A percentile compares a stretch with the other conserved stretches of the same genome.
phyloP scores from a whole-genome alignment of 2,888 invertebrate species.

The Coleophora deauratella region DNA sequence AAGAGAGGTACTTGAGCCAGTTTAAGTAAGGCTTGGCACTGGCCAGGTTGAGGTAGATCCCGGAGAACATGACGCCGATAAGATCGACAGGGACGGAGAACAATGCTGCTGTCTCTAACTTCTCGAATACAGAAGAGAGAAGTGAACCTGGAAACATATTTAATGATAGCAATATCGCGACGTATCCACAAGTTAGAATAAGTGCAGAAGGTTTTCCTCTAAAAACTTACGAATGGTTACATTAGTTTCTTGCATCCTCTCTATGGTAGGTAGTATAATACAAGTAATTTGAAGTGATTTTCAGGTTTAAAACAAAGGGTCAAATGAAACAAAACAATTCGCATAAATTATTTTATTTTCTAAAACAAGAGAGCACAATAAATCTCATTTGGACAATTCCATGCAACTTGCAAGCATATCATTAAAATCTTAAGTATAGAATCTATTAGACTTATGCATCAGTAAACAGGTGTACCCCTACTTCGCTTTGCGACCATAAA shows the following conservation, averaged over 20 bases:
- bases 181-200: too few species aligned
- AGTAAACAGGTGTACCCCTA: conserved; percentile 71
- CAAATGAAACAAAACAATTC: background rate
- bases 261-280: too few species aligned
- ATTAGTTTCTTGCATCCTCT: too few species aligned
- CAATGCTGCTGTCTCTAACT: conserved; percentile 78
- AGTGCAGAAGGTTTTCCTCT: too few species aligned
- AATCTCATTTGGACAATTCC: too few species aligned
- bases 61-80: conserved; percentile 77
- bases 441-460: conserved; percentile 10
- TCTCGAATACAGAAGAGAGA: conserved; percentile 80
- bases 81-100: conserved; percentile 80
- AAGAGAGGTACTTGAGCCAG: conserved; percentile 78
- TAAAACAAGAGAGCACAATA: too few species aligned
- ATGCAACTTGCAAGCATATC: background rate
- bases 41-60: conserved; percentile 78
- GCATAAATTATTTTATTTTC: too few species aligned
- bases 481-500: conserved; percentile 69
- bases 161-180: too few species aligned
- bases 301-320: too few species aligned
- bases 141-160: conserved; percentile 69
- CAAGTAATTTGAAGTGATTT: too few species aligned
- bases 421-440: background rate
- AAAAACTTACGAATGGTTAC: conserved; percentile 1
- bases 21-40: conserved; percentile 65